Conservation (phyloP, 1,140 invertebrate species). For the Spodoptera litura region DNA sequence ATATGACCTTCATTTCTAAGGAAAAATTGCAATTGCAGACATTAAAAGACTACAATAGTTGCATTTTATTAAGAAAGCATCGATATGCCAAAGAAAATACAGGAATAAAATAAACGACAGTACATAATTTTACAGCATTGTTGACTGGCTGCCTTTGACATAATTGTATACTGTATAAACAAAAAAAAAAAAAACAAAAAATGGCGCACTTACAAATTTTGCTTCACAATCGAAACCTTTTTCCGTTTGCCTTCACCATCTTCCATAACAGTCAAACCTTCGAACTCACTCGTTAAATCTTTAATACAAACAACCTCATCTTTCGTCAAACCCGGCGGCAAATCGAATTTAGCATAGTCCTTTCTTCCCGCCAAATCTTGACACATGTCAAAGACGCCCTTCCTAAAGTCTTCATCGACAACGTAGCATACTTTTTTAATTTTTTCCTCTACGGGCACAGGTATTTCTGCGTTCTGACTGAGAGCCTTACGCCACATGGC, state of each 20-base stretch:
- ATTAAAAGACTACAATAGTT: too few species aligned
- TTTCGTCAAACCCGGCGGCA: slow-evolving; percentile 68
- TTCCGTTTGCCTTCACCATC: slow-evolving; percentile 66
- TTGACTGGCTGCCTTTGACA: too few species aligned
- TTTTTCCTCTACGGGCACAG: slow-evolving; percentile 45
- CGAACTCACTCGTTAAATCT: slow-evolving; percentile 64
- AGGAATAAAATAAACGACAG: too few species aligned
- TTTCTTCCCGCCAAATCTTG: slow-evolving; percentile 71
- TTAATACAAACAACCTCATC: slow-evolving; percentile 72
- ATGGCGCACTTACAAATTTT: slow-evolving; percentile 30
- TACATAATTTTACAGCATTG: too few species aligned
- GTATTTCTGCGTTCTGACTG: slow-evolving; percentile 34
- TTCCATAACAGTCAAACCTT: slow-evolving; percentile 63
- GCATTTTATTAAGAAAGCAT: too few species aligned
- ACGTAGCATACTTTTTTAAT: slow-evolving; percentile 62
- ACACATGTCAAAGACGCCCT: slow-evolving; percentile 73
- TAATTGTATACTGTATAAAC: background rate
- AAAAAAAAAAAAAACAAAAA: too few species aligned
- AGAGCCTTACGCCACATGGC: slow-evolving; percentile 76
- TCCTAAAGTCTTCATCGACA: slow-evolving; percentile 73
- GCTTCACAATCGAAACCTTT: slow-evolving; percentile 71
- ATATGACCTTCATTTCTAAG: too few species aligned
- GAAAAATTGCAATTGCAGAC: too few species aligned
- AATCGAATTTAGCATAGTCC: slow-evolving; percentile 73
- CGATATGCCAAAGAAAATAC: too few species aligned